Percentiles rank a stretch among this genome's conserved stretches.
Conservation (phyloP, 2,113 vertebrate genomes). For the Orycteropus afer region DNA sequence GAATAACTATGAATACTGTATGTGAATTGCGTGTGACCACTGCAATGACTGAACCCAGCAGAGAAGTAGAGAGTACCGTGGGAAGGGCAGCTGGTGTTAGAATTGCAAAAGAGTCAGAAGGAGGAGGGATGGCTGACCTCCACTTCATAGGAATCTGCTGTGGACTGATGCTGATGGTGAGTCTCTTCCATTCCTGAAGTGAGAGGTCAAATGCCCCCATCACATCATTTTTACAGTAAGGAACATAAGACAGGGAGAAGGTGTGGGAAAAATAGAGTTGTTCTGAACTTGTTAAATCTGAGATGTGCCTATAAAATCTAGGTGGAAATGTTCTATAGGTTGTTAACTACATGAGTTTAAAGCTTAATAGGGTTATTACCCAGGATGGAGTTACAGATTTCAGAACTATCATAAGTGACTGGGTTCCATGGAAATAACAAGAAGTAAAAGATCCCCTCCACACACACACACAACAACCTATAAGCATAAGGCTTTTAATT, state of each 20-base stretch:
- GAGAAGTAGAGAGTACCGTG: neutral
- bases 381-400: neutral
- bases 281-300: neutral
- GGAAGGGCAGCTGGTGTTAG: neutral
- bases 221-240: neutral
- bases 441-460: neutral
- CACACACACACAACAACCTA: neutral
- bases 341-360: neutral
- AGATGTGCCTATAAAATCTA: neutral
- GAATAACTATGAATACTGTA: neutral
- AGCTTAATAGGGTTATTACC: neutral
- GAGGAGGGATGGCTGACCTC: too few species aligned
- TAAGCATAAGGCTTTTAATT: slow-evolving; percentile 47
- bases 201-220: neutral
- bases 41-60: neutral
- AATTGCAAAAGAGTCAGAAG: neutral
- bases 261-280: neutral
- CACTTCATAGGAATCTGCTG: neutral
- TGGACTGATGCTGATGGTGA: neutral
- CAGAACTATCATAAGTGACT: neutral
- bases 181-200: too few species aligned
- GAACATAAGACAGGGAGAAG: neutral
- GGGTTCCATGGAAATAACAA: neutral
- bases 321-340: neutral
- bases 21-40: neutral